Evolutionary conservation across 2,888 invertebrate species (phyloP), one percentile per base, ranked within the genome.

Genomic region (Platycheirus rosarum): DNA sequence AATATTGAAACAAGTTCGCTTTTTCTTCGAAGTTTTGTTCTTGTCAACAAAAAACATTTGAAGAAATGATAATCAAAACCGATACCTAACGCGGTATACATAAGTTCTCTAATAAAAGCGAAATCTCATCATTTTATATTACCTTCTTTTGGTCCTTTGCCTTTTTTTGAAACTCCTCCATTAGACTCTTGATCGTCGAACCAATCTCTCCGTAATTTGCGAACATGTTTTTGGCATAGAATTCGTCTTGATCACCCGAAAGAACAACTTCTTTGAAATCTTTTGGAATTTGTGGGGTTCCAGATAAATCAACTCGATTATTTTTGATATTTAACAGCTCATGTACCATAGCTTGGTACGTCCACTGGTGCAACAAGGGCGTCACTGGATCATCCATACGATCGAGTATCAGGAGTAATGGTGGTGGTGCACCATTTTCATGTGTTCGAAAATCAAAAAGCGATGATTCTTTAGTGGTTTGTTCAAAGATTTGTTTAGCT

Each of bases 291-390:
- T 95, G 97, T 11, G 96, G 94, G 23, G 97, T 93, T 85, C 94
- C 93, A 0, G 96, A 95, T 80, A 99, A 93, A 89, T 95, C 97
- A 23, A 99, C 98, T 73, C 98, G 93, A 91, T 98, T 98, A 90
- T 98, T 98, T 87, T 94, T 94, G 85, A 99, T 98, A 0, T 95
- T 95, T 44, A 99, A 91, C 63, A 99, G 91, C 91, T 99, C 99
- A 91, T 99, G 99, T 8, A 99, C 98, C 99, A 99, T 99, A 1
- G 99, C 99, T 91, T 99, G 99, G 91, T 99, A 99, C 0, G 99
- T 99, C 99, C 99, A 99, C 93, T 96, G 97, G 91, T 97, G 98
- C 29, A 99, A 91, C 68, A 99, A 91, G 0, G 99, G 99, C 0
- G 99, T 98, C 6, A 99, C 95, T 0, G 98, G 96, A 91, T 99